These are phyloP conservation scores for Picathartes gymnocephalus DNA, from an alignment of 2,113 vertebrate genomes.

Conservation along the genomic window DNA sequence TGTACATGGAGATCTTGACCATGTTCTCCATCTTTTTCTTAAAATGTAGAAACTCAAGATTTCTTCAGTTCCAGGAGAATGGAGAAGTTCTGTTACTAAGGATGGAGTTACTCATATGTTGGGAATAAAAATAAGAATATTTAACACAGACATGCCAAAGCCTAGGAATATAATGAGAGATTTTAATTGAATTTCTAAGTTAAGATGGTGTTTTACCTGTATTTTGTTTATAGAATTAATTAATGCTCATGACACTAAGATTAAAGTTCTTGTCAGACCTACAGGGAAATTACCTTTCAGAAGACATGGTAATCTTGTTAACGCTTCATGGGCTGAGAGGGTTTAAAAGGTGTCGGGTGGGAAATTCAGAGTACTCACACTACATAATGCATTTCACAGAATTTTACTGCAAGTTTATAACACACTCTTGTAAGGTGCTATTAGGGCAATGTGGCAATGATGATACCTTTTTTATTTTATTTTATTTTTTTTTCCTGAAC, in stretches of 20 bases:
- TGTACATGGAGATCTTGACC: neutral
- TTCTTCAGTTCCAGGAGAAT: neutral
- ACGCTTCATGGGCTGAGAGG: neutral
- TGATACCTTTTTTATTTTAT: neutral
- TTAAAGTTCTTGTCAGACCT: constrained; percentile 20
- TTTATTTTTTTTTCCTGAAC: neutral
- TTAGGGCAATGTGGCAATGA: neutral
- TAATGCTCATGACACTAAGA: neutral
- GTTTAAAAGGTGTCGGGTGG: neutral
- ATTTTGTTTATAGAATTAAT: constrained; percentile 47
- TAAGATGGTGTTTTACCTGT: constrained; percentile 10
- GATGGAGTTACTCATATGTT: neutral
- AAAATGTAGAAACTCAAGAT: neutral
- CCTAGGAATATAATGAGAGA: neutral
- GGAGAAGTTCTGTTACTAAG: neutral
- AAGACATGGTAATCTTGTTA: neutral
- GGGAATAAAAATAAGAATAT: constrained; percentile 2
- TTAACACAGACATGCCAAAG: neutral
- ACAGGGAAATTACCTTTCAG: neutral
- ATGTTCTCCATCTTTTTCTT: neutral
- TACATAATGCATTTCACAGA: neutral
- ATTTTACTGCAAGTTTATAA: neutral
- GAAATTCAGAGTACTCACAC: neutral
- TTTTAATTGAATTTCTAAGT: constrained; percentile 9
- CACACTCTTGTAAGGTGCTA: neutral